These are phyloP conservation scores for Melieria crassipennis DNA, from an alignment of 2,888 invertebrate species.

Conservation along the genomic window DNA sequence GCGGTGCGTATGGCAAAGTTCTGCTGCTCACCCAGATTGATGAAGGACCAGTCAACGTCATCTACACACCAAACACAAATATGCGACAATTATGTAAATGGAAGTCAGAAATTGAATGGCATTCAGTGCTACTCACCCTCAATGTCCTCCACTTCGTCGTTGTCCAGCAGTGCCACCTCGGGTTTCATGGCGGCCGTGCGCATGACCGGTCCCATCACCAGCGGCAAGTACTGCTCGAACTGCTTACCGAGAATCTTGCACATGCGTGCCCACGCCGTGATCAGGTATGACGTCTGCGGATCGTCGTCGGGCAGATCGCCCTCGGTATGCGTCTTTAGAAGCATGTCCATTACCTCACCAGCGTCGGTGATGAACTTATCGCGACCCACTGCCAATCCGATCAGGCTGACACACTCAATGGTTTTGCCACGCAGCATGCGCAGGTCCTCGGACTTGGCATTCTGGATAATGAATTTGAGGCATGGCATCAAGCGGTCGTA, in stretches of 20 bases:
- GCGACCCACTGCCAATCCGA: conserved; percentile 86
- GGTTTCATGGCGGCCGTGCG: conserved; percentile 89
- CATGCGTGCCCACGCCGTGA: conserved; percentile 98
- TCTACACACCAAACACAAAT: conserved; percentile 25
- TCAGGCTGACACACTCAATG: conserved; percentile 98
- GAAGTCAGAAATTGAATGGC: not conserved
- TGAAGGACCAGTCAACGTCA: conserved; percentile 90
- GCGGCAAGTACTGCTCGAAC: conserved; percentile 88
- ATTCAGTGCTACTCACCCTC: conserved; percentile 67
- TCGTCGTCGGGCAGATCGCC: conserved; percentile 91
- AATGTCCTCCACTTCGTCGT: conserved; percentile 81
- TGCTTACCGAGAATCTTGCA: conserved; percentile 91
- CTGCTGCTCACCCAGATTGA: conserved; percentile 89
- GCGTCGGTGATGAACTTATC: conserved; percentile 92
- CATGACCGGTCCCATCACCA: conserved; percentile 91
- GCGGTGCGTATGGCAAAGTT: conserved; percentile 92
- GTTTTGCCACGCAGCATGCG: conserved; percentile 96
- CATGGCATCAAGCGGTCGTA: conserved; percentile 95
- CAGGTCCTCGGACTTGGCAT: conserved; percentile 87
- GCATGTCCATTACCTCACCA: conserved; percentile 93
- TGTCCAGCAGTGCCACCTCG: conserved; percentile 86
- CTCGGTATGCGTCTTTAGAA: conserved; percentile 89
- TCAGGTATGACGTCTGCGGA: conserved; percentile 96
- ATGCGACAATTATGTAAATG: not conserved
- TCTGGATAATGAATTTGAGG: conserved; percentile 95